These are phyloP conservation scores for Triplophysa dalaica DNA, from an alignment of 2,113 vertebrate species.

Conservation along the genomic window DNA sequence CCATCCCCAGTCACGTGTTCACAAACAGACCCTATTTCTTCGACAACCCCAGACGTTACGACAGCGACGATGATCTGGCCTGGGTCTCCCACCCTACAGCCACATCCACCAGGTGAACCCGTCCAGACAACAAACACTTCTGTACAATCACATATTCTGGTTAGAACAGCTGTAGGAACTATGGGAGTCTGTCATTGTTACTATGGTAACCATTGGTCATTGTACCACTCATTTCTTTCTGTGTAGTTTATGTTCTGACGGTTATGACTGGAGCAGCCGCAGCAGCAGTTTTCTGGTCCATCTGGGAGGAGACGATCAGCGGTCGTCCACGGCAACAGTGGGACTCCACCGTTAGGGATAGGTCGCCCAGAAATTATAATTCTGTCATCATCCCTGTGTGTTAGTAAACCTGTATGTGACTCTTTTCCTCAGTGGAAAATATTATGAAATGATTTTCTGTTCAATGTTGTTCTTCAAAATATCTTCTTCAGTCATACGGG, in stretches of 20 bases:
- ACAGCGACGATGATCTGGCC: constrained; percentile 93
- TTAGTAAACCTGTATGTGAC: too few species aligned
- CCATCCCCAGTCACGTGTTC: constrained; percentile 87
- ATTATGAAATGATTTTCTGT: too few species aligned
- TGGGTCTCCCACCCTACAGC: constrained; percentile 90
- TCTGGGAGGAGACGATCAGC: constrained; percentile 76
- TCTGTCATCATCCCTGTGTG: too few species aligned
- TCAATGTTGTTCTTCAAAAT: too few species aligned
- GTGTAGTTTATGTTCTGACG: constrained; percentile 83
- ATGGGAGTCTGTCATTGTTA: too few species aligned
- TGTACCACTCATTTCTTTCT: not conserved
- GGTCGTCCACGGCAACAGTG: constrained; percentile 71
- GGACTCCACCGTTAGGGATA: constrained; percentile 73
- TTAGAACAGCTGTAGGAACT: too few species aligned
- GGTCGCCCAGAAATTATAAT: too few species aligned
- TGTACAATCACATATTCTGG: too few species aligned
- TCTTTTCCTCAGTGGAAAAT: too few species aligned
- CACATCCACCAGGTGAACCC: constrained; percentile 84
- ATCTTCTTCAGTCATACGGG: too few species aligned
- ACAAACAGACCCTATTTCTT: constrained; percentile 92
- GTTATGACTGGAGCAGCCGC: constrained; percentile 86
- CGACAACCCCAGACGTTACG: constrained; percentile 94
- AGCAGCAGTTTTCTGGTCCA: constrained; percentile 82
- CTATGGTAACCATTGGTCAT: not conserved
- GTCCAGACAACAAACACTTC: not conserved